A percentile compares a stretch with the other conserved stretches of the same genome.
Conservation (phyloP, 2,888 invertebrate species). For the Acleris sparsana region DNA sequence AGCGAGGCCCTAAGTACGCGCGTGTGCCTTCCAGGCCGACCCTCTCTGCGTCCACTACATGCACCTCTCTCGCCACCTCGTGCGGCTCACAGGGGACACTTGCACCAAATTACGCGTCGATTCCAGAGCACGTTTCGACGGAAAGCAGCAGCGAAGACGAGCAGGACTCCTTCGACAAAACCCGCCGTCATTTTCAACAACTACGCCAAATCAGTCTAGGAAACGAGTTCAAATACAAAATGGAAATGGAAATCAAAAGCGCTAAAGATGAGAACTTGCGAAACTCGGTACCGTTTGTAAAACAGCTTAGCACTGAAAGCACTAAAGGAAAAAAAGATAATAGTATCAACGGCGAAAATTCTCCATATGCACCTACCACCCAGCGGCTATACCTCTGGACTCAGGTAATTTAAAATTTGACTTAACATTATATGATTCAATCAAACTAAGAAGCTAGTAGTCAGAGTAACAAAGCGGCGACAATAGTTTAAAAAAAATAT, state of each 20-base stretch:
- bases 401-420: conserved; percentile 57
- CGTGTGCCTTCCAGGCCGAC: conserved; percentile 78
- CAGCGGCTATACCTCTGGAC: conserved; percentile 78
- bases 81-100: conserved; percentile 77
- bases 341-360: conserved; percentile 68
- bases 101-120: conserved; percentile 72
- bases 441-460: not conserved
- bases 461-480: conserved; percentile 31
- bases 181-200: conserved; percentile 85
- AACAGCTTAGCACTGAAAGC: conserved; percentile 83
- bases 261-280: conserved; percentile 85
- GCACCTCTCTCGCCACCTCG: conserved; percentile 83
- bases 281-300: conserved; percentile 84
- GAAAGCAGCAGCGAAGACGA: conserved; percentile 81
- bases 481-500: conserved; percentile 39
- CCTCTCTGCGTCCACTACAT: conserved; percentile 84
- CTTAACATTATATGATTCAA: not conserved
- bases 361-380: conserved; percentile 81
- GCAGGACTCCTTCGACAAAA: conserved; percentile 81
- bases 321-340: conserved; percentile 81
- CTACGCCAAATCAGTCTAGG: conserved; percentile 85
- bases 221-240: conserved; percentile 84
- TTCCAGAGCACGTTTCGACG: conserved; percentile 71
- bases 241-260: conserved; percentile 86
- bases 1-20: conserved; percentile 75